Conservation (phyloP, 2,797 vertebrate species). For the Cryptoprocta ferox region DNA sequence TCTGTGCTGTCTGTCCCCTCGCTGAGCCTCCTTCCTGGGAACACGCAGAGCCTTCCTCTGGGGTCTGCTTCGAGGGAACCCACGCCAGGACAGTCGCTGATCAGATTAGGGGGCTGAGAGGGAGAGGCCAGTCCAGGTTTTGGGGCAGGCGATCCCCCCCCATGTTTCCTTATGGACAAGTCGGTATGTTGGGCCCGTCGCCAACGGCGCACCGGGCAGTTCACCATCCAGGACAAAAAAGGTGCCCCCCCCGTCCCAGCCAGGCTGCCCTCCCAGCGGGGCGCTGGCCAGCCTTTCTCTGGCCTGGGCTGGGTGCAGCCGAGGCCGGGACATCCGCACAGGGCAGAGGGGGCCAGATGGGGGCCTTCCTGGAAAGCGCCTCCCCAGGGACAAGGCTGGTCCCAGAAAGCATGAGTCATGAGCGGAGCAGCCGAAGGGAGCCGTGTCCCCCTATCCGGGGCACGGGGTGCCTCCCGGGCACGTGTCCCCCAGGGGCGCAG, state of each 20-base stretch:
- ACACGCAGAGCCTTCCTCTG: neutral
- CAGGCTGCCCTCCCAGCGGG: neutral
- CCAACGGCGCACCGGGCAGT: neutral
- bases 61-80: neutral
- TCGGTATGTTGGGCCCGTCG: neutral
- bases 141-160: too few species aligned
- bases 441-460: neutral
- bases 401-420: conserved; percentile 51
- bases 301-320: neutral
- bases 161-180: neutral
- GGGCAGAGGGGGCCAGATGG: neutral
- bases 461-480: neutral
- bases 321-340: neutral
- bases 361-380: conserved; percentile 48
- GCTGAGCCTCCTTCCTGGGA: neutral
- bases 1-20: accelerated
- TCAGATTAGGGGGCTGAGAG: neutral
- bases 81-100: too few species aligned
- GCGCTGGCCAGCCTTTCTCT: neutral
- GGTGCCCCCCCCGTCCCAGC: too few species aligned
- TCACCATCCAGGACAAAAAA: neutral
- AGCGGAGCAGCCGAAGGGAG: neutral
- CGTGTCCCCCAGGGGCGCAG: neutral
- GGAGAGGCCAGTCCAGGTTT: neutral
- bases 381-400: conserved; percentile 35